Percentiles rank a stretch among this genome's conserved stretches.
Conservation (phyloP, 2,113 vertebrate species). For the Microtus pennsylvanicus region DNA sequence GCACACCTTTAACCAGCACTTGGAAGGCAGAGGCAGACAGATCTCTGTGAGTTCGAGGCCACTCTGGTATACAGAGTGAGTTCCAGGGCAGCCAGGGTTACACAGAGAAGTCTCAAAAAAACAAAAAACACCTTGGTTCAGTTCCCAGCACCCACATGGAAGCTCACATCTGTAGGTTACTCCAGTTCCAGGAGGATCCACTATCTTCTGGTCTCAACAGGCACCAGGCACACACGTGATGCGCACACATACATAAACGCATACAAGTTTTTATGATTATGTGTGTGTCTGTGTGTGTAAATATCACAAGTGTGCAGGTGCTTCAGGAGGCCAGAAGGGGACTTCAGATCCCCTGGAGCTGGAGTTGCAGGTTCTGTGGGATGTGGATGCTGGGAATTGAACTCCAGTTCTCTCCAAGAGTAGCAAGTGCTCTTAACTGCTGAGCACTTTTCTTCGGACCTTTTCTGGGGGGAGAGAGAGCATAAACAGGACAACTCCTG, state of each 20-base stretch:
- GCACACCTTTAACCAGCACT: neutral
- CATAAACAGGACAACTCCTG: neutral
- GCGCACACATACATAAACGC: neutral
- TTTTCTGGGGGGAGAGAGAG: neutral
- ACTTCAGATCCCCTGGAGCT: neutral
- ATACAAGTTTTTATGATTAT: neutral
- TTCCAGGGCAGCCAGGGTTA: neutral
- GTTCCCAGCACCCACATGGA: neutral
- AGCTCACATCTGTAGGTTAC: neutral
- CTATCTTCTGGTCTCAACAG: neutral
- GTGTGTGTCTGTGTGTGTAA: neutral
- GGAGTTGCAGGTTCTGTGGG: neutral
- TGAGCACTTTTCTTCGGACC: neutral
- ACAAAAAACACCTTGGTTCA: neutral
- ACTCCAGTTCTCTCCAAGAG: neutral
- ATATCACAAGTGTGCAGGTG: neutral
- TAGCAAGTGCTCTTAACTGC: neutral
- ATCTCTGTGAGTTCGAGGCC: neutral
- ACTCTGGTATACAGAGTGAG: neutral
- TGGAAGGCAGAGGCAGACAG: neutral
- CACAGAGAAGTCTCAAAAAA: neutral
- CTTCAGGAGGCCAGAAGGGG: neutral
- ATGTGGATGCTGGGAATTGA: neutral
- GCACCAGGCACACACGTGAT: neutral
- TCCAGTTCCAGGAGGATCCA: neutral